phyloP scores from a whole-genome alignment of 2,113 vertebrate species.

The Symphodus melops region DNA sequence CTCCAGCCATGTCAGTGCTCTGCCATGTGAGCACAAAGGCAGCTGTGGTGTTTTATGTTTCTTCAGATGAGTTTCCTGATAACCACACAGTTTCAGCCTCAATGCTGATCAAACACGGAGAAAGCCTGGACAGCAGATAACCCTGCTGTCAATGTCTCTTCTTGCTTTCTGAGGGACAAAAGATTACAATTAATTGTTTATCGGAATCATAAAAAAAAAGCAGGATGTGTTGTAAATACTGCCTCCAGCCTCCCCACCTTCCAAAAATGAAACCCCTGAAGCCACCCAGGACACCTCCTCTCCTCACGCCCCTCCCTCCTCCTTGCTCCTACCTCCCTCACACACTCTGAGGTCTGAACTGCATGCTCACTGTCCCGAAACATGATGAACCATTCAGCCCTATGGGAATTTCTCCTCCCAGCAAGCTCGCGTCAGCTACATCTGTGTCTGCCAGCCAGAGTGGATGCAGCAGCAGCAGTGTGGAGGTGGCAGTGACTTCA shows the following conservation, averaged over 20 bases:
- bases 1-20: slow-evolving; percentile 62
- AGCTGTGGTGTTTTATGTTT: slow-evolving; percentile 47
- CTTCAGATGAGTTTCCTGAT: slow-evolving; percentile 63
- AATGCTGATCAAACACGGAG: slow-evolving; percentile 78
- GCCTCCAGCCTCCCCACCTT: slow-evolving; percentile 24
- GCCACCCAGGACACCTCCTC: slow-evolving; percentile 16
- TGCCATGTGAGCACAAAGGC: slow-evolving; percentile 59
- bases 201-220: slow-evolving; percentile 2
- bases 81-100: slow-evolving; percentile 25
- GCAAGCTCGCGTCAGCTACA: slow-evolving; percentile 83
- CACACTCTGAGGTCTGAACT: slow-evolving; percentile 73
- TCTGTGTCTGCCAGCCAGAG: slow-evolving; percentile 83
- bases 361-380: slow-evolving; percentile 88
- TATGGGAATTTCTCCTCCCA: slow-evolving; percentile 84
- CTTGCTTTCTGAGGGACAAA: slow-evolving; percentile 71
- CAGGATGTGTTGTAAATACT: slow-evolving; percentile 19
- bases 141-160: slow-evolving; percentile 68
- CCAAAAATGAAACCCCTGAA: slow-evolving; percentile 34
- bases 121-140: slow-evolving; percentile 70
- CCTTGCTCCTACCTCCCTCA: slow-evolving; percentile 19
- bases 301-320: slow-evolving; percentile 44
- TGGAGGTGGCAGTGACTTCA: slow-evolving; percentile 38
- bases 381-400: slow-evolving; percentile 88
- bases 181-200: slow-evolving; percentile 43
- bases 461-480: slow-evolving; percentile 44